Evolutionary conservation across 2,113 vertebrate species (phyloP).

Genomic region (Vireo altiloquus): DNA sequence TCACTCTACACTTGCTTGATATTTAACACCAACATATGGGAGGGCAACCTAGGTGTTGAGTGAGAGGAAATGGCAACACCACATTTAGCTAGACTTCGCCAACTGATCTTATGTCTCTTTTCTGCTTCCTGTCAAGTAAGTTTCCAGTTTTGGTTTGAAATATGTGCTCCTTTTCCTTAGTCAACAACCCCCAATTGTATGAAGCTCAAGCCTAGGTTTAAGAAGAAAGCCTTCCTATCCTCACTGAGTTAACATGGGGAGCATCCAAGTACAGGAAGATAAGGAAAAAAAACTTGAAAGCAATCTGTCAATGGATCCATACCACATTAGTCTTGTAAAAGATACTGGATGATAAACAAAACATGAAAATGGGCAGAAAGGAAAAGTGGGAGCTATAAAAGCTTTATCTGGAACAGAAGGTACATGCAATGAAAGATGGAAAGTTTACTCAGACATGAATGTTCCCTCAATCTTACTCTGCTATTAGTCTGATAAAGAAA

Average conservation of each 20-base stretch:
- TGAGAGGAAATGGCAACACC: constrained; percentile 26
- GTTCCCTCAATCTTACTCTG: background rate
- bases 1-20: constrained; percentile 21
- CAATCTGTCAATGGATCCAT: background rate
- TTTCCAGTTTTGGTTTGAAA: background rate
- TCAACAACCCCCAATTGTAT: background rate
- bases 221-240: background rate
- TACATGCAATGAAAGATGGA: background rate
- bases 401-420: background rate
- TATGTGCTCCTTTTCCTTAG: background rate
- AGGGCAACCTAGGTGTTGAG: background rate
- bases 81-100: constrained; percentile 1
- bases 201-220: background rate
- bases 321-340: background rate
- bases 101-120: background rate
- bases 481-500: background rate
- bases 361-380: background rate
- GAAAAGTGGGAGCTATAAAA: background rate
- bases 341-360: background rate
- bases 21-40: background rate
- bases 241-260: background rate
- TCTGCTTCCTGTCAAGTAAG: constrained; percentile 19
- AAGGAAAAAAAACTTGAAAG: background rate
- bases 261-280: background rate
- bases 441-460: background rate